A percentile compares a stretch with the other conserved stretches of the same genome.
phyloP scores from a whole-genome alignment of 2,888 invertebrate species.

The Entomobrya multifasciata region DNA sequence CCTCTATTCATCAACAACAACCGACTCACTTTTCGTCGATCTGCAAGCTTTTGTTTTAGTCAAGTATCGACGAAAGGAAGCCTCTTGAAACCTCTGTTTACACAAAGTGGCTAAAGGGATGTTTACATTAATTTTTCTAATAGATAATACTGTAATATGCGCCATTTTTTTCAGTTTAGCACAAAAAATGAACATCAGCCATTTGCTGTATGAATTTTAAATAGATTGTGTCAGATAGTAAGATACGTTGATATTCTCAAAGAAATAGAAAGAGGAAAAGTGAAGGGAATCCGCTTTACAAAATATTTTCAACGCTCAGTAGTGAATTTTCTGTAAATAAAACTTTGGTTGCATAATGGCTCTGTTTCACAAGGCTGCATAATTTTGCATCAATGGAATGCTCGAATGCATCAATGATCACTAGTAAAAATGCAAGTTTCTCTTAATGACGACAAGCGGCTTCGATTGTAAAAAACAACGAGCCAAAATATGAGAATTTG shows the following conservation, averaged over 20 bases:
- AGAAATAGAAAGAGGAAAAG: neutral
- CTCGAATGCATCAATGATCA: too few species aligned
- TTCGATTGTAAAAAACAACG: neutral
- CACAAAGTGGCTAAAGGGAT: constrained; percentile 72
- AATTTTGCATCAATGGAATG: too few species aligned
- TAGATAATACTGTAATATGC: neutral
- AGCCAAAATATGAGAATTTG: neutral
- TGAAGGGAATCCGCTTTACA: too few species aligned
- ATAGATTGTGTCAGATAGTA: constrained; percentile 7
- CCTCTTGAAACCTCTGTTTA: constrained; percentile 71
- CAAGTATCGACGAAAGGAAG: constrained; percentile 46
- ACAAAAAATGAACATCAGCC: constrained; percentile 36
- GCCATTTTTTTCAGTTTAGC: too few species aligned
- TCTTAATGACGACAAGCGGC: constrained; percentile 11
- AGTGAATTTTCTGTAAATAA: neutral
- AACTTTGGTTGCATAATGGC: constrained; percentile 28
- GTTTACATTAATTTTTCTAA: constrained; percentile 69
- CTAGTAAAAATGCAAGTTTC: too few species aligned
- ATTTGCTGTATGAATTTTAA: constrained; percentile 40
- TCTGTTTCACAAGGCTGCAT: neutral
- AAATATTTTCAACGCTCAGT: too few species aligned
- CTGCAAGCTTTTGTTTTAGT: constrained; percentile 66
- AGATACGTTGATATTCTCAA: neutral
- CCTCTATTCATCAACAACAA: neutral
- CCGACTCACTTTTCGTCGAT: neutral